A percentile compares a stretch with the other conserved stretches of the same genome.
Conservation (phyloP, 2,888 invertebrate genomes). For the Pachycephus smyrnensis region DNA sequence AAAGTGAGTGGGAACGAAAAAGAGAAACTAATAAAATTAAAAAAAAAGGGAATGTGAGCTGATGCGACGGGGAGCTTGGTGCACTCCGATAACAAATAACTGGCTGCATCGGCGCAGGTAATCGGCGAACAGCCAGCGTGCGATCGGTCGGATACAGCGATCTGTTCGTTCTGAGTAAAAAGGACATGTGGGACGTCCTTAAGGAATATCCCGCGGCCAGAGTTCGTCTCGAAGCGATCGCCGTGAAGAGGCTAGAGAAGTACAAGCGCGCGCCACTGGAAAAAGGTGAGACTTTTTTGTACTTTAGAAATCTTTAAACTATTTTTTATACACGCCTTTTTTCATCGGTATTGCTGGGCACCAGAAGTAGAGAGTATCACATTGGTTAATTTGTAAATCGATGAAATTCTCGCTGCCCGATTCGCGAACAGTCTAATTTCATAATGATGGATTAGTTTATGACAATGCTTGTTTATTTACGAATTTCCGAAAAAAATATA, state of each 20-base stretch:
- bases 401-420: not conserved
- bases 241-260: slow-evolving; percentile 96
- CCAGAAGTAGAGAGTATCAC: not conserved
- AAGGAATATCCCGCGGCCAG: slow-evolving; percentile 95
- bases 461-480: too few relatives aligned
- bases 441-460: not conserved
- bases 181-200: slow-evolving; percentile 99
- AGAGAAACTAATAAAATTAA: not conserved
- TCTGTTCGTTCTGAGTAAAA: slow-evolving; percentile 97
- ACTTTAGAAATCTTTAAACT: not conserved
- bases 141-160: slow-evolving; percentile 99
- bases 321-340: not conserved
- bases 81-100: slow-evolving; percentile 64
- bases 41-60: slow-evolving; percentile 22
- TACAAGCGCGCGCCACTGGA: slow-evolving; percentile 95
- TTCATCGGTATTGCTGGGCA: not conserved
- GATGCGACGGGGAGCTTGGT: slow-evolving; percentile 49
- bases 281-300: slow-evolving; percentile 76
- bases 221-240: slow-evolving; percentile 95
- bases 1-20: not conserved
- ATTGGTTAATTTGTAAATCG: not conserved
- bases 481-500: too few relatives aligned
- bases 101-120: slow-evolving; percentile 77
- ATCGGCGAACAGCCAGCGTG: slow-evolving; percentile 97
- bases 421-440: not conserved